phyloP scores from a whole-genome alignment of 2,888 invertebrate species.

The Drosophila maculinotata region DNA sequence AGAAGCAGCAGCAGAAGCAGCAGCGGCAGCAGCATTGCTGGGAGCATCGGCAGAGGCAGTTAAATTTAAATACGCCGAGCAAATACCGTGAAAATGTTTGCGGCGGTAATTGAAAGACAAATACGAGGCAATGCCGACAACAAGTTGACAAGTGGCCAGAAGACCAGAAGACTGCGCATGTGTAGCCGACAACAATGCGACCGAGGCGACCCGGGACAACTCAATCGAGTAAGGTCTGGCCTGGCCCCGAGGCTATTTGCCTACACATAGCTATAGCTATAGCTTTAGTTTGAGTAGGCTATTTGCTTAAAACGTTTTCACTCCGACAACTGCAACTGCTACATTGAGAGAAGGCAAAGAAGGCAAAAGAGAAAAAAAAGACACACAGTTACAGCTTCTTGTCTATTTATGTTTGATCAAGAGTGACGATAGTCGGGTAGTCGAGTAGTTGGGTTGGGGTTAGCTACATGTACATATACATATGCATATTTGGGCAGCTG shows the following conservation, averaged over 20 bases:
- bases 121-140: slow-evolving; percentile 48
- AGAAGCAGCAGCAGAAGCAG: too few relatives aligned
- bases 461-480: slow-evolving; percentile 31
- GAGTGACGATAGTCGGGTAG: slow-evolving; percentile 52
- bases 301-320: slow-evolving; percentile 69
- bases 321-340: slow-evolving; percentile 52
- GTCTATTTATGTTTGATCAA: slow-evolving; percentile 71
- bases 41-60: slow-evolving; percentile 47
- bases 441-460: slow-evolving; percentile 15
- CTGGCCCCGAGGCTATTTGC: slow-evolving; percentile 42
- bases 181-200: slow-evolving; percentile 55
- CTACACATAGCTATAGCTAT: slow-evolving; percentile 21
- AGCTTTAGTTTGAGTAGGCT: slow-evolving; percentile 23
- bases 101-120: slow-evolving; percentile 72
- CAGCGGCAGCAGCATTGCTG: slow-evolving; percentile 9
- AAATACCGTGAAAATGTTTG: slow-evolving; percentile 67
- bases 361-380: slow-evolving; percentile 10
- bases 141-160: slow-evolving; percentile 46
- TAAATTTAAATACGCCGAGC: slow-evolving; percentile 63
- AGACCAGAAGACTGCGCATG: slow-evolving; percentile 61
- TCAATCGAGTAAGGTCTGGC: slow-evolving; percentile 50
- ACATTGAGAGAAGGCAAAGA: slow-evolving; percentile 20
- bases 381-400: slow-evolving; percentile 70
- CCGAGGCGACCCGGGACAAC: slow-evolving; percentile 48
- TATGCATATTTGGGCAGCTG: slow-evolving; percentile 70